These are phyloP conservation scores for Boulengeromyrus knoepffleri DNA, from an alignment of 2,113 vertebrate species.

Conservation along the genomic window DNA sequence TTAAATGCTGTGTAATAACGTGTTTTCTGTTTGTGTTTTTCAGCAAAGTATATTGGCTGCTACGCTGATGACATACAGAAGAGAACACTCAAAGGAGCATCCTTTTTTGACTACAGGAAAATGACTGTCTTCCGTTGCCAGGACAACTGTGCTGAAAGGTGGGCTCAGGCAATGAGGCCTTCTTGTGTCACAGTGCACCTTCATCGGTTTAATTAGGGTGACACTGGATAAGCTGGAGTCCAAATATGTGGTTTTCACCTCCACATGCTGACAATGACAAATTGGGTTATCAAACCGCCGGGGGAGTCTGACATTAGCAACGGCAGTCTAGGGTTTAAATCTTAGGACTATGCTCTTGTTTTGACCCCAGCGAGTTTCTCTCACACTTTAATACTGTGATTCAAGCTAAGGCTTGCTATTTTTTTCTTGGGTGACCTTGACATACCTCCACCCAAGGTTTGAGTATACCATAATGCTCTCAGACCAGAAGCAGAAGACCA, in stretches of 20 bases:
- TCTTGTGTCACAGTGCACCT: neutral
- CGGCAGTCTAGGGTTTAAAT: neutral
- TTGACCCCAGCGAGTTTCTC: neutral
- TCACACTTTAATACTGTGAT: neutral
- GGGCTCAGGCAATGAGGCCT: constrained; percentile 33
- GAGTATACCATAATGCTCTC: neutral
- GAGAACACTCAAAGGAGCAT: constrained; percentile 82
- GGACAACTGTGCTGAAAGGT: constrained; percentile 98
- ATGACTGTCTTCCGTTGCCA: constrained; percentile 98
- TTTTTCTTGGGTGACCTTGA: neutral
- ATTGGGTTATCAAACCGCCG: neutral
- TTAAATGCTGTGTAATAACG: neutral
- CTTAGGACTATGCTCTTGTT: neutral
- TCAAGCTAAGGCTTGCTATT: neutral
- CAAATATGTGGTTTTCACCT: neutral
- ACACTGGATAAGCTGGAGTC: neutral
- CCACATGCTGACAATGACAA: neutral
- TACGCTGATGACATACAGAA: constrained; percentile 78
- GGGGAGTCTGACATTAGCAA: neutral
- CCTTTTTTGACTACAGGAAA: constrained; percentile 98
- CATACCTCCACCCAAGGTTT: neutral
- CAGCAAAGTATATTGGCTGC: constrained; percentile 91
- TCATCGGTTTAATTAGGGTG: neutral
- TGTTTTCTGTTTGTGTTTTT: constrained; percentile 22
- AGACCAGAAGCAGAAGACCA: neutral